These are phyloP conservation scores for Oreocharis arfaki DNA, from an alignment of 2,113 vertebrate species.

Conservation along the genomic window DNA sequence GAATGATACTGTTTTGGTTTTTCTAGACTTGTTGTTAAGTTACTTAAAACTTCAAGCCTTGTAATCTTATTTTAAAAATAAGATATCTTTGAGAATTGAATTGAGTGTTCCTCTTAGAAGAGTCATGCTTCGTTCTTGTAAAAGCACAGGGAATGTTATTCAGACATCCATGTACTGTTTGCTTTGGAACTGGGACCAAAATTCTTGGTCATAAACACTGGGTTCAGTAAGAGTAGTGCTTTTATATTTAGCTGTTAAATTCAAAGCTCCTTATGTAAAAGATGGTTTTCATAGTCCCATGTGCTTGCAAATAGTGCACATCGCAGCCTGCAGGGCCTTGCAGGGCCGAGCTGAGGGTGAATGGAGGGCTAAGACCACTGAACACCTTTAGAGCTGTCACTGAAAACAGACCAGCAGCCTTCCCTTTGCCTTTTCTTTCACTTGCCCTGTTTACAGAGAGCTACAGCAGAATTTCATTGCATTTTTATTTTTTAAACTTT, in stretches of 20 bases:
- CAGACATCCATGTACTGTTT: neutral
- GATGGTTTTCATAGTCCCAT: neutral
- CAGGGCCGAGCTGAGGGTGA: neutral
- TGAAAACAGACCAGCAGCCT: neutral
- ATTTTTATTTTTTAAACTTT: neutral
- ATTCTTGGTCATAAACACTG: neutral
- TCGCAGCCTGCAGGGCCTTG: neutral
- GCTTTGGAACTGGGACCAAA: neutral
- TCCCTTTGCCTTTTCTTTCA: neutral
- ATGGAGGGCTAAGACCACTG: neutral
- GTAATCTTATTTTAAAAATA: neutral
- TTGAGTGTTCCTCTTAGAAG: neutral
- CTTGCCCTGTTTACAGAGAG: neutral
- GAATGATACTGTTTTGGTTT: neutral
- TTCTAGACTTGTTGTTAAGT: neutral
- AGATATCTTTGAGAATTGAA: neutral
- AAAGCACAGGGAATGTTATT: neutral
- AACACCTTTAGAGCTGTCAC: neutral
- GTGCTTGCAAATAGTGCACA: neutral
- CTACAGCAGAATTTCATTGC: neutral
- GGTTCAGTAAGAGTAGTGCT: neutral
- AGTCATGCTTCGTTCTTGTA: neutral
- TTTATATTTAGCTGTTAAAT: neutral
- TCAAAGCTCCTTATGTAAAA: neutral
- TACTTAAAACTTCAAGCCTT: neutral